Conservation (phyloP, 2,888 invertebrate species). For the Fragum fragum region DNA sequence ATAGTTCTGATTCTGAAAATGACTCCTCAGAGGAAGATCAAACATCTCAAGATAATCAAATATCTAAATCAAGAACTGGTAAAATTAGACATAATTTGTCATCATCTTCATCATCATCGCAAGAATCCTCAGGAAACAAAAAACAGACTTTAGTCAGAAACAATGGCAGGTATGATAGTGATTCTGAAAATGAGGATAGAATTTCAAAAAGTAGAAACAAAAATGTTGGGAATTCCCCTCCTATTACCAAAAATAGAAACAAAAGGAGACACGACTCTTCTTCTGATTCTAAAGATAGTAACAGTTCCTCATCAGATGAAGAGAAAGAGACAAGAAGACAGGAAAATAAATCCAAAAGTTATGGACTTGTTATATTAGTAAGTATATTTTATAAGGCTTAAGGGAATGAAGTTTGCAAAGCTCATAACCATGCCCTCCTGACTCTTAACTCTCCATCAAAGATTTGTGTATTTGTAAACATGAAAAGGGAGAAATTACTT, state of each 20-base stretch:
- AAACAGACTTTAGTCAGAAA: neutral
- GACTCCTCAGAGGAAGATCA: conserved; percentile 30
- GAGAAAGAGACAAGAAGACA: conserved; percentile 27
- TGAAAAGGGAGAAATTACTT: too few relatives aligned
- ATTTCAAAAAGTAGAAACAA: conserved; percentile 6
- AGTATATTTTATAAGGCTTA: neutral
- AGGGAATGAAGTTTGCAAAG: too few relatives aligned
- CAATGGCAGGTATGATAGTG: conserved; percentile 7
- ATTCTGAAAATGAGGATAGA: conserved; percentile 10
- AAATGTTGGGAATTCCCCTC: conserved; percentile 4
- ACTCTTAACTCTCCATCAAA: too few relatives aligned
- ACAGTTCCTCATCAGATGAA: conserved; percentile 28
- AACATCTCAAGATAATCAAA: conserved; percentile 2
- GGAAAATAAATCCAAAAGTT: conserved; percentile 39
- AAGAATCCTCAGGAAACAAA: conserved; percentile 11
- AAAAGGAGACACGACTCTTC: conserved; percentile 16
- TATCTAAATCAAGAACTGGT: neutral
- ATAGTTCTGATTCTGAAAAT: conserved; percentile 32
- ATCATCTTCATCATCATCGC: conserved; percentile 32
- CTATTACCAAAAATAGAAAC: conserved; percentile 30
- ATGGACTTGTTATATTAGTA: conserved; percentile 58
- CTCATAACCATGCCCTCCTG: too few relatives aligned
- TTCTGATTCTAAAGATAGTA: conserved; percentile 20
- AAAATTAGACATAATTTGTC: conserved; percentile 41
- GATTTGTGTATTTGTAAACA: too few relatives aligned